Conservation (phyloP, 2,113 vertebrate genomes). For the Lagopus leucura region DNA sequence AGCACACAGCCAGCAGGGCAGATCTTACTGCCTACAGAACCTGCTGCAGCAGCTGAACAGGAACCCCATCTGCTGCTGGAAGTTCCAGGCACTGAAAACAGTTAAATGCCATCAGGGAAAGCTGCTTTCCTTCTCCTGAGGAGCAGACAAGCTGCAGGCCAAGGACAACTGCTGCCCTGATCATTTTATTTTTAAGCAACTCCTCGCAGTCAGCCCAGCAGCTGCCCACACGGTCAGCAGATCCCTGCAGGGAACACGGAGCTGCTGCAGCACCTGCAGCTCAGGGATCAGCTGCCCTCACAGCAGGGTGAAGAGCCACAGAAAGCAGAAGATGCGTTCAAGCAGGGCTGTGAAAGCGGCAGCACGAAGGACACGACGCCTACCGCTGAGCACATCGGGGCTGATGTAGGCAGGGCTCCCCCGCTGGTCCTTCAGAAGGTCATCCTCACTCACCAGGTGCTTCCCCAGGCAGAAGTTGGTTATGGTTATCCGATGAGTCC, state of each 20-base stretch:
- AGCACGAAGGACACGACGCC: background rate
- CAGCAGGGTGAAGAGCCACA: background rate
- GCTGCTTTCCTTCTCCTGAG: background rate
- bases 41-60: background rate
- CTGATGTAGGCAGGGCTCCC: constrained; percentile 99
- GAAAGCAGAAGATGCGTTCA: fast-evolving
- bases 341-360: background rate
- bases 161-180: background rate
- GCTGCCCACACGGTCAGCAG: background rate
- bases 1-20: background rate
- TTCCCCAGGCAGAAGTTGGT: constrained; percentile 99
- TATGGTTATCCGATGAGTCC: constrained; percentile 97
- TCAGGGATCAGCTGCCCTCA: background rate
- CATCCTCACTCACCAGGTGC: constrained; percentile 97
- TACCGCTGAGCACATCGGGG: constrained; percentile 96
- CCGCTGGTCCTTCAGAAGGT: constrained; percentile 98
- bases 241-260: background rate
- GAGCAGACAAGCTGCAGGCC: background rate
- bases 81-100: background rate
- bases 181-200: constrained; percentile 8
- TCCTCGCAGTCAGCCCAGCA: background rate
- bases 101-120: constrained; percentile 16
- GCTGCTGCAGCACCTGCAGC: constrained; percentile 10
- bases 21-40: background rate
- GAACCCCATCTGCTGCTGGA: background rate